Evolutionary conservation across 2,888 invertebrate genomes (phyloP).

Genomic region (Lysandra bellargus): DNA sequence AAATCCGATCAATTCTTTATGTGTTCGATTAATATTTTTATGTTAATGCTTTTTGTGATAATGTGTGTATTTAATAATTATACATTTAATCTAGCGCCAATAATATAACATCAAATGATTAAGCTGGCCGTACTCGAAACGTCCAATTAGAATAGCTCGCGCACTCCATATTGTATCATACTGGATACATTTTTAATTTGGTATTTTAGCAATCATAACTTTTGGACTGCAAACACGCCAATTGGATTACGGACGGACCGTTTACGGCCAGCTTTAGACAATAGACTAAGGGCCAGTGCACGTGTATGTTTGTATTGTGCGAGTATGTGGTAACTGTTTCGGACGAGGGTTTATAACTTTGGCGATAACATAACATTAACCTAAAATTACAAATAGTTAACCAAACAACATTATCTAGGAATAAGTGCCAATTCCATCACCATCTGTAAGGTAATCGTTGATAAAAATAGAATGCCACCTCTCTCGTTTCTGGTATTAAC

Average conservation of each 20-base stretch:
- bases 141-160: neutral
- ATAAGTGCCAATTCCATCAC: neutral
- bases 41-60: neutral
- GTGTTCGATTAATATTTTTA: neutral
- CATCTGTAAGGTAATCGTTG: neutral
- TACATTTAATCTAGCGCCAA: neutral
- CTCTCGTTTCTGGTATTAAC: neutral
- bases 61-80: neutral
- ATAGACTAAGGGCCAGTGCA: slow-evolving; percentile 1
- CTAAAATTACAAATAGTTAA: slow-evolving; percentile 71
- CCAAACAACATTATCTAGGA: slow-evolving; percentile 57
- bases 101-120: neutral
- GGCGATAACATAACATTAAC: slow-evolving; percentile 64
- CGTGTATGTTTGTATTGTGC: slow-evolving; percentile 23
- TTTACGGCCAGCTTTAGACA: neutral
- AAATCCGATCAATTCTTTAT: neutral
- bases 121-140: neutral
- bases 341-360: slow-evolving; percentile 56
- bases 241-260: neutral
- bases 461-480: neutral
- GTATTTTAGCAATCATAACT: neutral
- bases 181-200: too few relatives aligned
- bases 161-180: neutral
- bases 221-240: neutral
- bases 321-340: slow-evolving; percentile 21